Conservation (phyloP, 2,797 vertebrate species). For the Erpetoichthys calabaricus region DNA sequence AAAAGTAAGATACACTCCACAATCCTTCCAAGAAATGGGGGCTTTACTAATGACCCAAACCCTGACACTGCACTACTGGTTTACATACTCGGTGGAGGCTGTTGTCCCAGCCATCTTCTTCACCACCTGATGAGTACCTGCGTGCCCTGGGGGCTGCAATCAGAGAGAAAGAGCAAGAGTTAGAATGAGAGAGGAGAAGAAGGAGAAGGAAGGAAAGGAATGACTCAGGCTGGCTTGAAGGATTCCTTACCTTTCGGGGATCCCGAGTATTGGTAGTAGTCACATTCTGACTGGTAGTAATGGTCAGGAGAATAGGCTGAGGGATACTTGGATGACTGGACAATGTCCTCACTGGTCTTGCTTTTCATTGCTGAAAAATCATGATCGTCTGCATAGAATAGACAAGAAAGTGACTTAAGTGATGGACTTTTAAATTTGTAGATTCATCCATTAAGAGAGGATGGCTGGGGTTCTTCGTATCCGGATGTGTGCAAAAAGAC, state of each 20-base stretch:
- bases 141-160: slow-evolving; percentile 54
- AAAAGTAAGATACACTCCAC: slow-evolving; percentile 1
- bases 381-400: too few relatives aligned
- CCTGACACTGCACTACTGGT: not conserved
- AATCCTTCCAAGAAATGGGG: slow-evolving; percentile 3
- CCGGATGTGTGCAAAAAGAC: too few relatives aligned
- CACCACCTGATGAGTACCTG: slow-evolving; percentile 78
- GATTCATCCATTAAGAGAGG: too few relatives aligned
- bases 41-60: slow-evolving; percentile 14
- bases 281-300: slow-evolving; percentile 73
- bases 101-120: slow-evolving; percentile 77
- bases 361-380: slow-evolving; percentile 57
- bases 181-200: slow-evolving; percentile 3
- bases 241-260: slow-evolving; percentile 72
- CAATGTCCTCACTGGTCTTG: slow-evolving; percentile 80
- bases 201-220: not conserved
- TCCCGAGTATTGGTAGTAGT: slow-evolving; percentile 73
- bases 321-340: slow-evolving; percentile 67
- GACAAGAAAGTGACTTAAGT: too few relatives aligned
- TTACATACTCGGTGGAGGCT: slow-evolving; percentile 75
- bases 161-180: not conserved
- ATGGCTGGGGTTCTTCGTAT: too few relatives aligned
- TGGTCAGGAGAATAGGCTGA: slow-evolving; percentile 68
- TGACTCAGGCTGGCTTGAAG: too few relatives aligned
- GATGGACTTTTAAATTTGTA: too few relatives aligned